These are phyloP conservation scores for Achatina immaculata DNA, from an alignment of 1,140 invertebrate species.

Conservation along the genomic window DNA sequence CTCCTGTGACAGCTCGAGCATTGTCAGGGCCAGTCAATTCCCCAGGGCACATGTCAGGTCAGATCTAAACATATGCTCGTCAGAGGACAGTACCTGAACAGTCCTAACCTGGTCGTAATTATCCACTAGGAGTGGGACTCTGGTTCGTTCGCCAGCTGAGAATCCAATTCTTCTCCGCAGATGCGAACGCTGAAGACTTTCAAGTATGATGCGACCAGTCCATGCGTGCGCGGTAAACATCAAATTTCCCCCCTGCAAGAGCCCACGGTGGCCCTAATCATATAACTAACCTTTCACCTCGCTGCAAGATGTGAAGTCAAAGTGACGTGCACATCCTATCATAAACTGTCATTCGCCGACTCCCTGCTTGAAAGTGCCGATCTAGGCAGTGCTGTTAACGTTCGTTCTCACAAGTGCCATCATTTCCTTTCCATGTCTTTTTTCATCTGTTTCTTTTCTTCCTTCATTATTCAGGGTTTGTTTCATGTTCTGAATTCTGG, in stretches of 20 bases:
- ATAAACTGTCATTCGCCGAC: not conserved
- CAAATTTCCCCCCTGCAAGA: not conserved
- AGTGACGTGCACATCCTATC: constrained; percentile 26
- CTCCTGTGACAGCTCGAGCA: not conserved
- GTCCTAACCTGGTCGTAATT: not conserved
- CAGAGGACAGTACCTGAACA: not conserved
- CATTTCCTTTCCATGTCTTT: too few species aligned
- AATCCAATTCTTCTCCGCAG: not conserved
- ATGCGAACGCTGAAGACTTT: not conserved
- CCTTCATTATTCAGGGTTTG: too few species aligned
- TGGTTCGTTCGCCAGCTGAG: not conserved
- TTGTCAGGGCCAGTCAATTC: not conserved
- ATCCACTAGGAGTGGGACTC: not conserved
- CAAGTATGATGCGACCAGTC: constrained; percentile 14
- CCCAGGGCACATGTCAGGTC: not conserved
- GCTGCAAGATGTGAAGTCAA: not conserved
- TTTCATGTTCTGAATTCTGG: too few species aligned
- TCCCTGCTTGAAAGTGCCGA: not conserved
- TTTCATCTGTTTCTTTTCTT: too few species aligned
- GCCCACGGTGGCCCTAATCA: constrained; percentile 1
- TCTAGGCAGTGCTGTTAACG: not conserved
- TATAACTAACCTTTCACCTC: constrained; percentile 38
- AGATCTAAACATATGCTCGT: not conserved
- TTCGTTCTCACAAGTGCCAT: not conserved
- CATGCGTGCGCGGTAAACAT: constrained; percentile 11